Conservation (phyloP, 2,113 vertebrate species). For the Petrocephalus microphthalmus region DNA sequence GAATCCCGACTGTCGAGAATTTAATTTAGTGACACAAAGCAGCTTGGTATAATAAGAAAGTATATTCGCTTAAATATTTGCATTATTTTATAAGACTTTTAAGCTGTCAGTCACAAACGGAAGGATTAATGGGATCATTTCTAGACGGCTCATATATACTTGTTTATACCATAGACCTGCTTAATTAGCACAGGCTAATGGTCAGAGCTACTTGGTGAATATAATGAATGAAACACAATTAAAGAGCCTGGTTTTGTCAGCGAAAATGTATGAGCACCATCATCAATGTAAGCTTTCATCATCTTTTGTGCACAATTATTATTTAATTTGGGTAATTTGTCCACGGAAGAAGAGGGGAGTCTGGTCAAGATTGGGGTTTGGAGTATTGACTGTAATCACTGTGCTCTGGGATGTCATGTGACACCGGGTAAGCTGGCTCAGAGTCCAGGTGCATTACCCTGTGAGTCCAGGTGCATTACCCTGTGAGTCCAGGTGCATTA, state of each 20-base stretch:
- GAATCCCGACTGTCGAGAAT: neutral
- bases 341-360: neutral
- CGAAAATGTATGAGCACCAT: neutral
- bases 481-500: too few relatives aligned
- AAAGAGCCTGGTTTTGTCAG: neutral
- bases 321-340: neutral
- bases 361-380: neutral
- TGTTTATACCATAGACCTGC: neutral
- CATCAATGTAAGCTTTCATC: neutral
- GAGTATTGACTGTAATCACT: neutral
- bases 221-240: neutral
- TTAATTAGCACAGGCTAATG: slow-evolving; percentile 3
- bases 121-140: neutral
- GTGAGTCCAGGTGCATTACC: too few relatives aligned
- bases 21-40: neutral
- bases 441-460: neutral
- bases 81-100: neutral
- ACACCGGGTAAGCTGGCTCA: neutral
- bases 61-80: neutral
- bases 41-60: neutral
- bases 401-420: neutral
- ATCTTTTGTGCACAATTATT: neutral
- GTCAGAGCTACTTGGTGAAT: neutral
- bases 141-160: neutral
- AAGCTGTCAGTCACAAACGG: neutral